phyloP scores from a whole-genome alignment of 2,113 vertebrate species.

The Brienomyrus longianalis region DNA sequence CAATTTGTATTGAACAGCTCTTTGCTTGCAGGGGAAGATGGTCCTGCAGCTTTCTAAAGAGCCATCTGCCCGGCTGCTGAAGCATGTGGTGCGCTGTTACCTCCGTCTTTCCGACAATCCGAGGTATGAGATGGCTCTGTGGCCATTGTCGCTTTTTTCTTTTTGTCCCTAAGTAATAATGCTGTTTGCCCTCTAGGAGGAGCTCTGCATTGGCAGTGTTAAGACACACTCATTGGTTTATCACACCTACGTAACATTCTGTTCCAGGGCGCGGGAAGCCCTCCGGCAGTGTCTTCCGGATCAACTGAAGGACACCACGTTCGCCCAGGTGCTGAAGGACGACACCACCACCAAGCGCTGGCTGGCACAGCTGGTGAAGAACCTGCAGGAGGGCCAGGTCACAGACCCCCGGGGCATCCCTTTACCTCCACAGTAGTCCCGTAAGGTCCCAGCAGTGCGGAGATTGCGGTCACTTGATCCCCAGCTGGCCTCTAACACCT shows the following conservation, averaged over 20 bases:
- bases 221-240: not conserved
- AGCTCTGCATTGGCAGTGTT: not conserved
- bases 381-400: conserved; percentile 95
- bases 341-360: conserved; percentile 98
- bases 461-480: not conserved
- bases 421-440: conserved; percentile 79
- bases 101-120: conserved; percentile 96
- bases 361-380: conserved; percentile 96
- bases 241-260: not conserved
- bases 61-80: conserved; percentile 86
- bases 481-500: not conserved
- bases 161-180: not conserved
- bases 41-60: conserved; percentile 96
- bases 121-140: conserved; percentile 61
- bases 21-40: conserved; percentile 82
- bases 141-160: not conserved
- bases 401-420: conserved; percentile 92
- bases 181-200: not conserved
- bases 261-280: conserved; percentile 86
- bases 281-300: conserved; percentile 96
- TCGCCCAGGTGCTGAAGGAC: conserved; percentile 95
- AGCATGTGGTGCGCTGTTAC: conserved; percentile 94
- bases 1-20: not conserved
- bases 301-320: conserved; percentile 97
- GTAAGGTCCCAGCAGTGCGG: not conserved